A percentile compares a stretch with the other conserved stretches of the same genome.
phyloP scores from a whole-genome alignment of 92 coral and sea anemone genomes.

The Anthopleura xanthogrammica region DNA sequence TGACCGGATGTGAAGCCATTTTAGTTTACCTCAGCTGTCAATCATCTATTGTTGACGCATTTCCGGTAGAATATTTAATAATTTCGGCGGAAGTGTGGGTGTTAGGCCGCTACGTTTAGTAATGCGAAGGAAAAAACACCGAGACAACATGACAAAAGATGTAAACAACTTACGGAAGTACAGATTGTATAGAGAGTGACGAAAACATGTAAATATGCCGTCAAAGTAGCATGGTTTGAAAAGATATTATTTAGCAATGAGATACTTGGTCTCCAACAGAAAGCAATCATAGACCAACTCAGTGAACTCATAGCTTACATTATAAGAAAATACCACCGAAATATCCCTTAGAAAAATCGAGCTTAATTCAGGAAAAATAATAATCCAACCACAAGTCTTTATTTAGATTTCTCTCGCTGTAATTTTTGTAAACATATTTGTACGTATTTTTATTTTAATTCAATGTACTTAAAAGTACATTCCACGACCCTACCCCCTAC shows the following conservation, averaged over 20 bases:
- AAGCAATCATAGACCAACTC: too few relatives aligned
- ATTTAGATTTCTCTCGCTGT: neutral
- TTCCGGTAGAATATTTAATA: constrained; percentile 38
- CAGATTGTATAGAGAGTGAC: neutral
- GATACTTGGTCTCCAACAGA: neutral
- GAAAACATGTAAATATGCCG: neutral
- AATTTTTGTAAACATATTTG: neutral
- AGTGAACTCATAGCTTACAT: too few relatives aligned
- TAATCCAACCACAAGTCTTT: neutral
- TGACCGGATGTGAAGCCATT: constrained; percentile 38
- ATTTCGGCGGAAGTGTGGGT: constrained; percentile 41
- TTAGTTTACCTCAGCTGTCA: constrained; percentile 28
- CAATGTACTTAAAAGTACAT: neutral
- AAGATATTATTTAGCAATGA: neutral
- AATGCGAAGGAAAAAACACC: constrained; percentile 11
- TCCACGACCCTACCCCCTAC: neutral
- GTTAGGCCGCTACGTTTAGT: constrained; percentile 26
- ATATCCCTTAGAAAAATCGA: too few relatives aligned
- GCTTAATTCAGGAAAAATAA: neutral
- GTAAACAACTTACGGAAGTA: constrained; percentile 38
- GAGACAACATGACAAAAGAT: neutral
- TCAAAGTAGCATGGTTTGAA: neutral
- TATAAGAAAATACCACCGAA: too few relatives aligned
- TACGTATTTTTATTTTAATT: neutral
- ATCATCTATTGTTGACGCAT: constrained; percentile 54